Base-by-base conservation (phyloP, 2,797 vertebrate genomes). In the Xiphorhynchus erythropygius region DNA sequence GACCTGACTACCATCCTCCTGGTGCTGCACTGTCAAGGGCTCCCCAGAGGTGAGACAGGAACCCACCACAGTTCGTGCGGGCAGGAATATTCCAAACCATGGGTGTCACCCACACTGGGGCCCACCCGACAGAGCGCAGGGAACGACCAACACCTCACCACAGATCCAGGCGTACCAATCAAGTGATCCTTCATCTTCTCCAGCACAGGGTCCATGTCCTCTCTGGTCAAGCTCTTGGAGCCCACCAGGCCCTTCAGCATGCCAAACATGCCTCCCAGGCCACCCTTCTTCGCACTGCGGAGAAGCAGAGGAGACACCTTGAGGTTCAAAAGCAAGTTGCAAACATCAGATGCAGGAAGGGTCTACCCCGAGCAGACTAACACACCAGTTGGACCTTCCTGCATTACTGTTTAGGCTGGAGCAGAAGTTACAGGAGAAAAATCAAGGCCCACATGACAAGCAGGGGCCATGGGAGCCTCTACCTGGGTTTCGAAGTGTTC, bases 181-280 rank as follows among this genome's bases (percentile, higher is more conserved):
- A 99, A 98, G 94, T 99, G 99, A 94, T 99, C 99, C 90, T 96
- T 99, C 99, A 99, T 99, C 97, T 99, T 99, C 83, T 99, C 99
- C 97, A 99, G 97, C 19, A 99, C 98, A 0, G 99, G 98, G 55
- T 99, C 99, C 99, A 99, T 99, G 97, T 99, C 99, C 46, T 98
- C 98, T n/a, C 96, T 97, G 16, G 97, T 98, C 93, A 99, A 97
- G 94, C 98, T 99, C 98, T 99, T 99, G 57, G 99, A 99, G 68
- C 99, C 99, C 96, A 99, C 99, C 79, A 99, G 98, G 52, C 99
- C 99, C 96, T 99, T 99, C 95, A 99, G 98, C 99, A 99, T 99
- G 77, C 99, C 99, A 94, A 99, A 99, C 99, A 99, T 99, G 50
- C 99, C 99, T 30, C 99, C 99, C 67, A 99, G 98, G 37, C 98